Evolutionary conservation across 2,113 vertebrate species (phyloP).

Genomic region (Diphyllodes magnificus): DNA sequence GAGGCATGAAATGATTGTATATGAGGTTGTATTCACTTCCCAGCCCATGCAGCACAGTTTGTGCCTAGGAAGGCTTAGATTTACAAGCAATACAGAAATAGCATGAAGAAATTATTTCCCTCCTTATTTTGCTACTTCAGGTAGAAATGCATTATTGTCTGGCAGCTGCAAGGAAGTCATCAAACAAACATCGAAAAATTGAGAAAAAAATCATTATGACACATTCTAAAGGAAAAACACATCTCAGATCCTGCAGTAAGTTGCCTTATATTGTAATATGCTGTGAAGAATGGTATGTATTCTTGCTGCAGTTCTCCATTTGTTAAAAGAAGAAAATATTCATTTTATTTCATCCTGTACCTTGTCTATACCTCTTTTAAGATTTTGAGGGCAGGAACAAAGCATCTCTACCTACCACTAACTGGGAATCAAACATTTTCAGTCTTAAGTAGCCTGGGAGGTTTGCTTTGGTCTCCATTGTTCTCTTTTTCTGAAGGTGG

Average conservation of each 20-base stretch:
- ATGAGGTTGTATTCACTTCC: conserved; percentile 1
- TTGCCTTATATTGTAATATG: background rate
- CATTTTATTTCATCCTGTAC: background rate
- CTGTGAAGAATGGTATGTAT: background rate
- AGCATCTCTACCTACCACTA: background rate
- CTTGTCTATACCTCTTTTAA: background rate
- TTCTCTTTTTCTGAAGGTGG: background rate
- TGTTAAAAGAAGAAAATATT: background rate
- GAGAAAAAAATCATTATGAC: background rate
- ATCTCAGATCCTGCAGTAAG: background rate
- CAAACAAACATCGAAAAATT: background rate
- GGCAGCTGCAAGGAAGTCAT: background rate
- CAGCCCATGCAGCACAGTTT: background rate
- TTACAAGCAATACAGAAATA: background rate
- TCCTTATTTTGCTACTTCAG: conserved; percentile 22
- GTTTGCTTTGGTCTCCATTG: background rate
- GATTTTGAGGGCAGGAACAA: background rate
- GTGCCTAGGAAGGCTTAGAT: background rate
- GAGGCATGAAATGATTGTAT: conserved; percentile 52
- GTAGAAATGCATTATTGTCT: background rate
- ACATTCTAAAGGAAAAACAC: background rate
- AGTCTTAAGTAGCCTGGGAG: background rate
- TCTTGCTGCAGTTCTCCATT: background rate
- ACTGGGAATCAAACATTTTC: background rate
- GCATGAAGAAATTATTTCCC: conserved; percentile 6